Percentiles rank a stretch among this genome's conserved stretches.
phyloP scores from a whole-genome alignment of 2,797 vertebrate species.

The Tragopan temminckii region DNA sequence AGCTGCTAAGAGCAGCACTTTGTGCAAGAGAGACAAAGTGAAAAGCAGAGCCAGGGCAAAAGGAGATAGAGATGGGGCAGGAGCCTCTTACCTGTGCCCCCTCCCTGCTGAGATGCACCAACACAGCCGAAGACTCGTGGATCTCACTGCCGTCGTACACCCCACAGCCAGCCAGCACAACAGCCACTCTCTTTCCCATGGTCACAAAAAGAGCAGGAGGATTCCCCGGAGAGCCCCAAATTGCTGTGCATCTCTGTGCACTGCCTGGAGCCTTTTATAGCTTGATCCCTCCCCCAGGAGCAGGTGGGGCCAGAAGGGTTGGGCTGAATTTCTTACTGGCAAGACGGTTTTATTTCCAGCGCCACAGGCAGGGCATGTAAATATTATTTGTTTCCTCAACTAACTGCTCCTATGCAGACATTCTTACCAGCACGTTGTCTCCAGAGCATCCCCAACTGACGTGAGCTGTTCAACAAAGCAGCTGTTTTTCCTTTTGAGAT shows the following conservation, averaged over 20 bases:
- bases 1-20: neutral
- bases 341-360: constrained; percentile 22
- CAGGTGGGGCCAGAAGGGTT: neutral
- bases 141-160: constrained; percentile 90
- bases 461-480: neutral
- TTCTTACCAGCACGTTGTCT: constrained; percentile 19
- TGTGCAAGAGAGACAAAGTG: accelerated
- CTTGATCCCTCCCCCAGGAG: neutral
- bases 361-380: constrained; percentile 13
- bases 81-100: constrained; percentile 85
- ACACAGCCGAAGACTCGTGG: constrained; percentile 88
- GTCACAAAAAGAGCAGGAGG: neutral
- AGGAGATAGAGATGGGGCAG: neutral
- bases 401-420: neutral
- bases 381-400: constrained; percentile 58
- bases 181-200: constrained; percentile 88
- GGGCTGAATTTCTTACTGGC: constrained; percentile 35
- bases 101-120: constrained; percentile 90
- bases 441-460: constrained; percentile 6
- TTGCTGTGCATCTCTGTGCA: neutral
- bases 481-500: constrained; percentile 19
- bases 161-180: constrained; percentile 90
- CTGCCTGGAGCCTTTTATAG: constrained; percentile 36
- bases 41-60: neutral
- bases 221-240: neutral